Conservation (phyloP, 1,140 invertebrate species). For the Monochamus saltuarius region DNA sequence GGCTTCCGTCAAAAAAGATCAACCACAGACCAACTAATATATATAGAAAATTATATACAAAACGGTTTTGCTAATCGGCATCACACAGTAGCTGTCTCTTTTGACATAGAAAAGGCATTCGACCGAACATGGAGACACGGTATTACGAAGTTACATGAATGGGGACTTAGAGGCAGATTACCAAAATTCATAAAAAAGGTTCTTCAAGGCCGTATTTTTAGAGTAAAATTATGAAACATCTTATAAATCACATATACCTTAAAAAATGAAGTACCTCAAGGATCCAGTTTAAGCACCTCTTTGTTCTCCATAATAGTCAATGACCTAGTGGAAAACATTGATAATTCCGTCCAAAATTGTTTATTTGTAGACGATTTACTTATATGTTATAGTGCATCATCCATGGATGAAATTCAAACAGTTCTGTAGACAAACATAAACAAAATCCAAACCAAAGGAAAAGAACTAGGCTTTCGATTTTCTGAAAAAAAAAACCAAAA, state of each 20-base stretch:
- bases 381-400: background rate
- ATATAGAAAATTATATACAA: slow-evolving; percentile 3
- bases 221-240: background rate
- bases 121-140: background rate
- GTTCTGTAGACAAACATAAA: no score
- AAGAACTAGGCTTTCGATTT: no score
- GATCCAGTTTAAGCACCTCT: slow-evolving; percentile 3
- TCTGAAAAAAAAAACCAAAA: no score
- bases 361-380: slow-evolving; percentile 9
- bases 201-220: background rate
- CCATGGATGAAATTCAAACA: background rate
- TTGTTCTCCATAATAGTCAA: slow-evolving; percentile 10
- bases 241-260: background rate
- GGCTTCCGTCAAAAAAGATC: slow-evolving; percentile 7
- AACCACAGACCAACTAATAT: slow-evolving; percentile 10
- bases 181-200: background rate
- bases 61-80: slow-evolving; percentile 7
- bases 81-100: slow-evolving; percentile 5
- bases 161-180: background rate
- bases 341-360: background rate
- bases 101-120: no score
- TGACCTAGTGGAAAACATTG: background rate
- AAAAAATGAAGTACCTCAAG: slow-evolving; percentile 11
- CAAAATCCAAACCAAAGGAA: no score
- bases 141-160: background rate